A percentile compares a stretch with the other conserved stretches of the same genome.
Evolutionary conservation across 2,888 invertebrate genomes (phyloP).

Genomic region (Hypomecis punctinalis): DNA sequence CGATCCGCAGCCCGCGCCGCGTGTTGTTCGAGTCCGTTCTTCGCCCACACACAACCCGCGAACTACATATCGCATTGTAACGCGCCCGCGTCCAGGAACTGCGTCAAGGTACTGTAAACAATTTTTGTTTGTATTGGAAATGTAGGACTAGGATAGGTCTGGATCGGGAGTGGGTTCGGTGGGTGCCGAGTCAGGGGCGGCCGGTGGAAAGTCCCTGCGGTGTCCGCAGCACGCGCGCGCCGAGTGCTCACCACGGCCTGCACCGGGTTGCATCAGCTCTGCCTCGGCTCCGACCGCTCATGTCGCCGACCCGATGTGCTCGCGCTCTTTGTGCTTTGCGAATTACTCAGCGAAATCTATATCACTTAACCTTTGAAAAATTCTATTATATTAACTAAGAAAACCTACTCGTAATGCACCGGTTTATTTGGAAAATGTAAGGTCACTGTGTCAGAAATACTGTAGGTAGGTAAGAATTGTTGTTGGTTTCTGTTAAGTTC

Average conservation of each 20-base stretch:
- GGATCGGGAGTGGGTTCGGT: slow-evolving; percentile 44
- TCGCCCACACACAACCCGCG: slow-evolving; percentile 48
- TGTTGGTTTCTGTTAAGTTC: slow-evolving; percentile 9
- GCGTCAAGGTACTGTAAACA: slow-evolving; percentile 41
- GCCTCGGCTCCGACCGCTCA: slow-evolving; percentile 40
- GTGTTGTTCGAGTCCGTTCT: slow-evolving; percentile 59
- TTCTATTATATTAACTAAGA: not conserved
- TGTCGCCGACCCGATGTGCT: slow-evolving; percentile 49
- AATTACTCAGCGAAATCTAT: slow-evolving; percentile 50
- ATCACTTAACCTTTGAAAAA: not conserved
- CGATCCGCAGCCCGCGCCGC: slow-evolving; percentile 66
- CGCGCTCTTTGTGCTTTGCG: slow-evolving; percentile 57
- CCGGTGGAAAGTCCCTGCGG: slow-evolving; percentile 62
- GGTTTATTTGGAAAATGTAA: not conserved
- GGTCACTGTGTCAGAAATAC: slow-evolving; percentile 19
- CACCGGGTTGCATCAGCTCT: slow-evolving; percentile 64
- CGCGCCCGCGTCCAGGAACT: slow-evolving; percentile 49
- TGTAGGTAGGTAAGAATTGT: slow-evolving; percentile 1
- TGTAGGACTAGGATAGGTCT: slow-evolving; percentile 12
- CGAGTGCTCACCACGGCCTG: slow-evolving; percentile 57
- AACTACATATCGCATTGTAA: slow-evolving; percentile 53
- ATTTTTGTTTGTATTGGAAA: slow-evolving; percentile 17
- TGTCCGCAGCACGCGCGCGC: slow-evolving; percentile 52
- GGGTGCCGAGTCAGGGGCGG: slow-evolving; percentile 43
- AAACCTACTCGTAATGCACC: not conserved